Conservation (phyloP, 2,888 invertebrate species). For the Anoncus sp. region DNA sequence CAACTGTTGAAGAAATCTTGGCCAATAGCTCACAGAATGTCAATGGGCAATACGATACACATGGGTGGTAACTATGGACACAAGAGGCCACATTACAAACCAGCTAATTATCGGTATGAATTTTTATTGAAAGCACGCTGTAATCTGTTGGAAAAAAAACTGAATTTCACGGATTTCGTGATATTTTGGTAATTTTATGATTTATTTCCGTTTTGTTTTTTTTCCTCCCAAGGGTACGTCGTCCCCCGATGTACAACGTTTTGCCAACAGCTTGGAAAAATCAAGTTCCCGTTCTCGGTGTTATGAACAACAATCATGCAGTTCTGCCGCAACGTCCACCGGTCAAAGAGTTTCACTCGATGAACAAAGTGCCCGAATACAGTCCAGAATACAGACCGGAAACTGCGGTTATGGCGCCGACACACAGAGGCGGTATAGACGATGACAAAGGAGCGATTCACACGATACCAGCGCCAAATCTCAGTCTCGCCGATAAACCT, state of each 20-base stretch:
- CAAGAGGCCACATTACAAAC: slow-evolving; percentile 75
- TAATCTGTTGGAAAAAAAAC: background rate
- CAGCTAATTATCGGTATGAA: slow-evolving; percentile 74
- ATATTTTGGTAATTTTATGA: background rate
- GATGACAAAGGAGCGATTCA: slow-evolving; percentile 90
- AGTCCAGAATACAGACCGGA: slow-evolving; percentile 75
- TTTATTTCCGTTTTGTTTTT: background rate
- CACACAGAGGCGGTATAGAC: slow-evolving; percentile 75
- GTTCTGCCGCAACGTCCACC: slow-evolving; percentile 75
- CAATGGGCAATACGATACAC: slow-evolving; percentile 77
- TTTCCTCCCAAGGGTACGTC: slow-evolving; percentile 69
- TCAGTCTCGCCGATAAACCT: slow-evolving; percentile 88
- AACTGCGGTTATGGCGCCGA: slow-evolving; percentile 69
- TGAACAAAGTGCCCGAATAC: slow-evolving; percentile 76
- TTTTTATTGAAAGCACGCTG: background rate
- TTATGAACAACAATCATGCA: slow-evolving; percentile 70
- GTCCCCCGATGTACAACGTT: slow-evolving; percentile 75
- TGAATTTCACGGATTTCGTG: too few relatives aligned
- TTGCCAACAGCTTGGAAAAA: slow-evolving; percentile 71
- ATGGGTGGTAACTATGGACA: slow-evolving; percentile 72
- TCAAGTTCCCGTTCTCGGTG: slow-evolving; percentile 71
- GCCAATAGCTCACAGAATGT: slow-evolving; percentile 76
- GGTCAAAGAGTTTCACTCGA: slow-evolving; percentile 76
- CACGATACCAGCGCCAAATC: slow-evolving; percentile 93
- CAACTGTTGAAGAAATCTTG: slow-evolving; percentile 78